Evolutionary conservation across 2,113 vertebrate species (phyloP), one percentile per base, ranked within the genome.

Genomic region (Bubo blakistoni): DNA sequence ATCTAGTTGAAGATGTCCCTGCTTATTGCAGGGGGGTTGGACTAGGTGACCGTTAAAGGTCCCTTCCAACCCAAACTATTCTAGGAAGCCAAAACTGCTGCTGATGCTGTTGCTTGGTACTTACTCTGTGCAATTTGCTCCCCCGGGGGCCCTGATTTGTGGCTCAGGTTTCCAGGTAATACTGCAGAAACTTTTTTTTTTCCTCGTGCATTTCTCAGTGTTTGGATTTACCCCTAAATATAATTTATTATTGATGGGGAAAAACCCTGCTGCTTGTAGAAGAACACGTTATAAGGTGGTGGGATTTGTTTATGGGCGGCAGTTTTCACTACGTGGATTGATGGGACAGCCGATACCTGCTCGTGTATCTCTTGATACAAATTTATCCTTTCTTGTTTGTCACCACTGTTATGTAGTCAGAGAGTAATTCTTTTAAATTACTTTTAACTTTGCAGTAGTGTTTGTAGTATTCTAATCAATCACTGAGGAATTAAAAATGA

Each of bases 381-480:
- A 61, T 36, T 30, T 44, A 26, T 58, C 11, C 22, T 63, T 29
- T 52, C 44, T 62, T 66, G 16, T 47, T 61, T 44, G 26, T 81
- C 36, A 34, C 49, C 6, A 1, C 27, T 81, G 26, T 38, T 69
- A 7, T 4, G 4, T 10, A 57, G 47, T 55, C 36, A 55, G 72
- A 47, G 20, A 54, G 14, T n/a, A 24, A 42, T 40, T 77, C 72
- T 40, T 65, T 52, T 10, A 38, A 38, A 38, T 38, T 38, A 38
- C 38, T 38, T 38, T 38, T 38, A 38, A 38, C 38, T 38, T 38
- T 92, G 47, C 71, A 67, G 88, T 18, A 20, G 34, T 40, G 30
- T 88, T 77, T 65, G 82, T 89, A 54, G 63, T 81, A 32, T 29
- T 84, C 71, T 26, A 55, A 88, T 91, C 1, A 13, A 91, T 95